Evolutionary conservation across 2,113 vertebrate species (phyloP).

Genomic region (Dicerorhinus sumatrensis): DNA sequence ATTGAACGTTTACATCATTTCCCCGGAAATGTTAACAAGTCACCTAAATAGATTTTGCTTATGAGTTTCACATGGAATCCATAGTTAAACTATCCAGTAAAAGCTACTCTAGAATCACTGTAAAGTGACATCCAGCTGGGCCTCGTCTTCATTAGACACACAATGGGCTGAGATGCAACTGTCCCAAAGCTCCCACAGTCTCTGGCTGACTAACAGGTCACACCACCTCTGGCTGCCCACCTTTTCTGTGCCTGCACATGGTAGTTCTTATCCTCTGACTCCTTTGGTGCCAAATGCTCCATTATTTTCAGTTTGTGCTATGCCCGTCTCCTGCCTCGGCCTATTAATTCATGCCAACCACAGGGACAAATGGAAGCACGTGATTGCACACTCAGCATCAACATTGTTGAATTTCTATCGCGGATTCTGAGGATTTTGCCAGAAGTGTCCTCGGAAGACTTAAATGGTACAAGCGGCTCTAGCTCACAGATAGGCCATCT

Average conservation of each 20-base stretch:
- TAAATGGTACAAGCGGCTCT: neutral
- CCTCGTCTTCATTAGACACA: slow-evolving; percentile 66
- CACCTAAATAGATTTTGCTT: slow-evolving; percentile 62
- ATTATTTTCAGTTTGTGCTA: slow-evolving; percentile 65
- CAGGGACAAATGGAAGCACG: slow-evolving; percentile 48
- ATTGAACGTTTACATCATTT: neutral
- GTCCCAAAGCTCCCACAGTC: neutral
- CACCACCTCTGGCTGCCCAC: slow-evolving; percentile 49
- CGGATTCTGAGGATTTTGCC: neutral
- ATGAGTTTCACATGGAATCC: slow-evolving; percentile 72
- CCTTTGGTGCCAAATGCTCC: slow-evolving; percentile 72
- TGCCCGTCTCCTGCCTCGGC: slow-evolving; percentile 64
- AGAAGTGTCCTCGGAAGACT: neutral
- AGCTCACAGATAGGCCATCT: neutral
- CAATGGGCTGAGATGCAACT: neutral
- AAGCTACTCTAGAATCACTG: slow-evolving; percentile 70
- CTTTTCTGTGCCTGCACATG: slow-evolving; percentile 14
- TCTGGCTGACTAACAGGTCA: neutral
- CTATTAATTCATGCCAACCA: slow-evolving; percentile 71
- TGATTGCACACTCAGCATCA: neutral
- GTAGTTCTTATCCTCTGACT: slow-evolving; percentile 45
- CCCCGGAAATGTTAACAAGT: slow-evolving; percentile 36
- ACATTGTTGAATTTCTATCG: neutral
- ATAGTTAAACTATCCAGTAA: slow-evolving; percentile 70
- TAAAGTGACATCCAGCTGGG: slow-evolving; percentile 72